Base-by-base conservation (phyloP, 2,888 invertebrate species). In the Ichneumoninae sp. region DNA sequence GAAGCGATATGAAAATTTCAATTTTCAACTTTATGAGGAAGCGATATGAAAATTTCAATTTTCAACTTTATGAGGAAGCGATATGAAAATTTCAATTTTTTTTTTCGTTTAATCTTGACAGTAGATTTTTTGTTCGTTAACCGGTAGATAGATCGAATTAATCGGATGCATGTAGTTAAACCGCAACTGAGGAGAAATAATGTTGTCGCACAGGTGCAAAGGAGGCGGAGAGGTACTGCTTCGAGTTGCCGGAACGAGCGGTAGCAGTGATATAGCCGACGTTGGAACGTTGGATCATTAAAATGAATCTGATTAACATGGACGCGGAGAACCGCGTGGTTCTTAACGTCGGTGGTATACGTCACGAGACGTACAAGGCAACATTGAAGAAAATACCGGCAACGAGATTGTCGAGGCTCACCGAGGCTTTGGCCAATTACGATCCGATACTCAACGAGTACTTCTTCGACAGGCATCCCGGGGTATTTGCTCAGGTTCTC, bases 381-480 rank as follows among this genome's bases (percentile, higher is more conserved):
- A 99, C 99, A 86, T 94, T 99, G 92, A 98, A 98, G 95, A 99
- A 99, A 95, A 99, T 99, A 93, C 99, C 99, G 52, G 99, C 99
- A 91, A 99, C 99, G 76, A 95, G 99, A 86, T 95, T 99, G 88
- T 99, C 99, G 72, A 95, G 98, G 87, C 96, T 99, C 88, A 98
- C 98, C 85, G 99, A 99, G 94, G 99, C 99, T 66, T 95, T 99
- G 91, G 99, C 98, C 93, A 99, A 99, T 95, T 99, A 99, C 95
- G 99, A 99, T 95, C 99, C 99, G 71, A 98, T 99, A 92, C 96
- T 99, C 91, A 99, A 99, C 94, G 99, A 99, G 95, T 99, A 99
- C 95, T 99, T 99, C 96, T 99, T 99, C 95, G 99, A 99, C 94
- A 95, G 98, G 89, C 99, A 99, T 95, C 99, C 99, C 47, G 99